Evolutionary conservation across 2,888 invertebrate genomes (phyloP), one percentile per base, ranked within the genome.

Genomic region (Opisthograptis luteolata): DNA sequence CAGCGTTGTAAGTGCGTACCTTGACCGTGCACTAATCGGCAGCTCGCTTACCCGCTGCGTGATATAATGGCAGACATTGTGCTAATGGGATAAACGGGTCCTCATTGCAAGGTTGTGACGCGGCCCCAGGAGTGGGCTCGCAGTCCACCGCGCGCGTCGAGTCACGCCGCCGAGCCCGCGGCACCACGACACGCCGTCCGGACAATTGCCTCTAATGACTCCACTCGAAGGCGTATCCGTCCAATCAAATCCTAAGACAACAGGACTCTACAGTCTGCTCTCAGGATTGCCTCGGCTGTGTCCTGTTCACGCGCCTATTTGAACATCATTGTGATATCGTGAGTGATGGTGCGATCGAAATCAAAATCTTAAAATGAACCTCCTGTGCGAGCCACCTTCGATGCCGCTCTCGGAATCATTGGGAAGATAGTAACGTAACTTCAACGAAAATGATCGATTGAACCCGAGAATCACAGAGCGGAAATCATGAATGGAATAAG

Each of bases 221-320:
- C 83, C 84, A 86, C 86, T 87, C 84, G 80, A 82, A 83, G 79
- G 79, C 80, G 85, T 84, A 86, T 89, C 88, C 89, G 87, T 79
- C 74, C 84, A 84, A 81, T 84, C 80, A 79, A 76, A 79, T 79
- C 74, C 75, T 82, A 86, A 88, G 87, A 87, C 87, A 87, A 85
- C 73, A 78, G 76, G 74, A 79, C 76, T 72, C 75, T 74, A 65
- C 81, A 85, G 86, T 87, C 76, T 72, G 68, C 69, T 68, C 70
- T 59, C 70, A 60, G 68, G 68, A 72, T 65, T 69, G 76, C 68
- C 71, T 71, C 76, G 64, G 60, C 56, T 51, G 67, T 70, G 66
- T 63, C 66, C 66, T 61, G 55, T 49, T 59, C 25, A 62, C 53
- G 59, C 43, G 58, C 58, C 54, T 52, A 37, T 53, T 51, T 58